A percentile compares a stretch with the other conserved stretches of the same genome.
Evolutionary conservation across 2,888 invertebrate genomes (phyloP).

Genomic region (Pasiphila rectangulata): DNA sequence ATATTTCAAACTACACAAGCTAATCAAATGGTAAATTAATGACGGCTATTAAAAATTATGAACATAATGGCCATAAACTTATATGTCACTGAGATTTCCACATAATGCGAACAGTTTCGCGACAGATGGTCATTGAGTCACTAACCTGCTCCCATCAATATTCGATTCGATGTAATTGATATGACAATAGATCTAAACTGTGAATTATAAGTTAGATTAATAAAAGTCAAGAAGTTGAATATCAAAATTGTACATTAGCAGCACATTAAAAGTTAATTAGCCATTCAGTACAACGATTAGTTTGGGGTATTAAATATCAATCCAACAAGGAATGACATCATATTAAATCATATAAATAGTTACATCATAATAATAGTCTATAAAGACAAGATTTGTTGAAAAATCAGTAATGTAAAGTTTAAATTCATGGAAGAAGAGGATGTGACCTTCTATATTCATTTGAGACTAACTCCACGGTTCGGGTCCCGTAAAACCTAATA

Average conservation of each 20-base stretch:
- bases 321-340: constrained; percentile 65
- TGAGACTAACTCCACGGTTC: too few relatives aligned
- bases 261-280: constrained; percentile 39
- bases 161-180: constrained; percentile 62
- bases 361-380: constrained; percentile 64
- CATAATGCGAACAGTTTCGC: constrained; percentile 68
- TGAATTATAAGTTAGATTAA: constrained; percentile 34
- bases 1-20: constrained; percentile 53
- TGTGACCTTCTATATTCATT: too few relatives aligned
- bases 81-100: constrained; percentile 61
- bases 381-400: too few relatives aligned
- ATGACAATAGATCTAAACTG: constrained; percentile 60
- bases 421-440: too few relatives aligned
- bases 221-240: constrained; percentile 38
- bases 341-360: constrained; percentile 42
- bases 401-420: too few relatives aligned
- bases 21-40: constrained; percentile 58
- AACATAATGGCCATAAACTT: constrained; percentile 53
- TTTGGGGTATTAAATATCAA: constrained; percentile 52
- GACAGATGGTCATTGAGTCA: constrained; percentile 77
- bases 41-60: constrained; percentile 49
- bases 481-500: too few relatives aligned
- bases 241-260: constrained; percentile 26
- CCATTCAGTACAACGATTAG: constrained; percentile 45
- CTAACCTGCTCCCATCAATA: constrained; percentile 63